Conservation (phyloP, 1,140 invertebrate species). For the Wiebesia pumilae region DNA sequence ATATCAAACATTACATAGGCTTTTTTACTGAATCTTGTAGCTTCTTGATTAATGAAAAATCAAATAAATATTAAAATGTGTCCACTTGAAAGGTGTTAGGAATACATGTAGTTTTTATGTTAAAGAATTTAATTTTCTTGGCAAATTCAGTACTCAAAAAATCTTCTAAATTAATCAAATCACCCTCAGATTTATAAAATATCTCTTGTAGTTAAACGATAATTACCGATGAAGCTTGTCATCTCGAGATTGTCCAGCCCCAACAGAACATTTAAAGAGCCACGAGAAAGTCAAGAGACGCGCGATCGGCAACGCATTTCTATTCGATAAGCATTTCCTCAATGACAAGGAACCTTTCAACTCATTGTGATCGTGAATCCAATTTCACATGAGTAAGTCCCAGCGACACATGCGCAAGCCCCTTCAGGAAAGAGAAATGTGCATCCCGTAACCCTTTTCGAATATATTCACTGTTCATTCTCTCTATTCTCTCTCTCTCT, state of each 20-base stretch:
- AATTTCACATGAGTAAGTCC: background rate
- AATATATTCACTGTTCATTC: constrained; percentile 20
- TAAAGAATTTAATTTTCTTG: too few species aligned
- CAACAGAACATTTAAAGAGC: background rate
- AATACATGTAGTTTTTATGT: too few species aligned
- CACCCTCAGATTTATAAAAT: too few species aligned
- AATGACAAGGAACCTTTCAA: background rate
- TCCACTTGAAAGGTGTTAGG: too few species aligned
- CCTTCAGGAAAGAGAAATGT: background rate
- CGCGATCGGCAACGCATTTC: background rate
- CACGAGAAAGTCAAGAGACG: background rate
- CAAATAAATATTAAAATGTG: too few species aligned
- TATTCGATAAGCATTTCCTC: constrained; percentile 19
- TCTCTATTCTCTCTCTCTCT: background rate
- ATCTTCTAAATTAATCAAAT: too few species aligned
- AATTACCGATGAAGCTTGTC: background rate
- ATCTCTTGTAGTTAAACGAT: background rate
- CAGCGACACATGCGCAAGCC: background rate
- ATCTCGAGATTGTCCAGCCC: background rate
- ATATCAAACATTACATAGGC: too few species aligned
- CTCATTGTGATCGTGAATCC: background rate
- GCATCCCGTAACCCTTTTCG: background rate
- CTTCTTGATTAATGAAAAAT: too few species aligned
- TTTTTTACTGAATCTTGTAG: too few species aligned
- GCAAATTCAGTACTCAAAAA: background rate